Evolutionary conservation across 1,140 invertebrate species (phyloP), one percentile per base, ranked within the genome.

Genomic region (Drosophila virilis): DNA sequence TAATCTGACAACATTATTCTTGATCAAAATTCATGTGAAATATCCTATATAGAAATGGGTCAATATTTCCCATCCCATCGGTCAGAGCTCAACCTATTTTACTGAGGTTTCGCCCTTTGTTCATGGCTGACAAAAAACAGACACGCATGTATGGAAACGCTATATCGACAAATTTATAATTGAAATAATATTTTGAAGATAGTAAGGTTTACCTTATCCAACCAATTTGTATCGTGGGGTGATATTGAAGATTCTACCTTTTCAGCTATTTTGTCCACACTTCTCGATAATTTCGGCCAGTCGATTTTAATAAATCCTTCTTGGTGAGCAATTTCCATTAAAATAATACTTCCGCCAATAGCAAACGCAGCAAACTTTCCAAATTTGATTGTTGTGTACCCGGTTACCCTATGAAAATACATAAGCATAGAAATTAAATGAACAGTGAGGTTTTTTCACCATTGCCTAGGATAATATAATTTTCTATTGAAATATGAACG

Each of bases 281-380:
- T 96, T 75, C 94, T 95, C 68, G 96, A 95, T 15, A 98, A 93
- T 93, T 96, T 96, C 65, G 96, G 95, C 97, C 97, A 98, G 92
- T 98, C 96, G 59, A 97, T 94, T 83, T 97, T 97, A 50, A 99
- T 96, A 77, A 98, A 98, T n/a, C 97, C 98, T 90, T 97, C 96
- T 88, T 98, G 96, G 70, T 96, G 96, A 2, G 97, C 98, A 79
- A 98, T 94, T 93, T 98, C 97, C 59, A 99, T 91, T 79, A 98
- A 93, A 77, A 99, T 96, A 38, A 98, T 96, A 70, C 97, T 96
- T 62, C 97, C 96, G 68, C 98, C 98, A 70, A 98, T 92, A 8
- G 97, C 96, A 61, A 97, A 95, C 8, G 97, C 98, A 50, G 97
- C 97, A 67, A 96, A 93, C 94, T 98, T 98, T 8, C 97, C 97